Conservation (phyloP, 2,797 vertebrate genomes). For the Hippocampus kuda region DNA sequence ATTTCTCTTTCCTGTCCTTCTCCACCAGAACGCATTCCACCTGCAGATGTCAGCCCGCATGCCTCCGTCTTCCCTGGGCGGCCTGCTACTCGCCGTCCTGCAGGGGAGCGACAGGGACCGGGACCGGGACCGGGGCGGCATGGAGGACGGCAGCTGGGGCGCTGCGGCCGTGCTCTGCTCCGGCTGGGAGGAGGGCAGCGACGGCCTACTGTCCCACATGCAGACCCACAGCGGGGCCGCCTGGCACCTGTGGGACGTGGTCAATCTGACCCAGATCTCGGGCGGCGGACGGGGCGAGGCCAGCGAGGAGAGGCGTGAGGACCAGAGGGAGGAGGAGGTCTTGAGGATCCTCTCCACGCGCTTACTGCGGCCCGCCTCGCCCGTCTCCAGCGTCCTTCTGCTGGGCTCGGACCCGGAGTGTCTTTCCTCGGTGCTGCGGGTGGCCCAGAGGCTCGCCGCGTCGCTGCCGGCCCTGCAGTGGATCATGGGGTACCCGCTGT, state of each 20-base stretch:
- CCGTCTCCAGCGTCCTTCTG: slow-evolving; percentile 67
- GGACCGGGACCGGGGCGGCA: slow-evolving; percentile 35
- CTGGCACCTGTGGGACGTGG: slow-evolving; percentile 69
- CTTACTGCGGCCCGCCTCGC: slow-evolving; percentile 63
- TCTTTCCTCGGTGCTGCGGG: slow-evolving; percentile 65
- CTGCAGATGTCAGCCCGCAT: slow-evolving; percentile 80
- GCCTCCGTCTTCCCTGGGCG: slow-evolving; percentile 73
- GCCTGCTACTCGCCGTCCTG: slow-evolving; percentile 74
- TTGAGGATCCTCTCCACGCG: slow-evolving; percentile 63
- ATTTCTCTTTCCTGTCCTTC: slow-evolving; percentile 4
- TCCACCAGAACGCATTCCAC: slow-evolving; percentile 78
- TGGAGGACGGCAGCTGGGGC: slow-evolving; percentile 63
- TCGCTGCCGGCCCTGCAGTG: slow-evolving; percentile 71
- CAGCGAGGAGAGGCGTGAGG: slow-evolving; percentile 53
- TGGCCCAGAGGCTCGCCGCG: slow-evolving; percentile 57
- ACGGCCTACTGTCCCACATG: slow-evolving; percentile 70
- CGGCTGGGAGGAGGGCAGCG: slow-evolving; percentile 64
- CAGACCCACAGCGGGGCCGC: slow-evolving; percentile 57
- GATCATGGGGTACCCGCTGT: slow-evolving; percentile 81
- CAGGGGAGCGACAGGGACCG: slow-evolving; percentile 60
- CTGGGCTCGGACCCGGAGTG: slow-evolving; percentile 73
- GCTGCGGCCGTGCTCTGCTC: slow-evolving; percentile 75
- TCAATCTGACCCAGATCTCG: slow-evolving; percentile 69
- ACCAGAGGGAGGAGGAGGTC: slow-evolving; percentile 58
- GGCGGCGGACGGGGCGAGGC: slow-evolving; percentile 33